Evolutionary conservation across 2,888 invertebrate species (phyloP).

Genomic region (Cotesia congregata): DNA sequence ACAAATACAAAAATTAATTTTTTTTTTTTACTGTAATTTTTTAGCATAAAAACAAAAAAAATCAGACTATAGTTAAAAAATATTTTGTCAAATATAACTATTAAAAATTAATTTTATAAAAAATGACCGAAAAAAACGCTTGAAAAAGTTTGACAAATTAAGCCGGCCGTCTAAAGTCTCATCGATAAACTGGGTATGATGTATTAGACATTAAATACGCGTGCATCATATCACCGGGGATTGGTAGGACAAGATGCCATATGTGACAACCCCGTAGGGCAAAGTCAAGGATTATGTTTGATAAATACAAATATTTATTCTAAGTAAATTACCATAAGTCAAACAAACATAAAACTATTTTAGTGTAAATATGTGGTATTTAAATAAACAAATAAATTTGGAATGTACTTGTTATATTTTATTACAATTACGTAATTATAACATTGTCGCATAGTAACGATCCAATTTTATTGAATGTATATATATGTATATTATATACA

Average conservation of each 20-base stretch:
- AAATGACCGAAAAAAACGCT: constrained; percentile 57
- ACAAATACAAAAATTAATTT: too few species aligned
- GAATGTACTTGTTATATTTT: constrained; percentile 6
- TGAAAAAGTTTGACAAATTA: constrained; percentile 67
- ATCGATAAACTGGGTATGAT: constrained; percentile 63
- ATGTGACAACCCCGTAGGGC: constrained; percentile 59
- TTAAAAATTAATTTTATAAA: too few species aligned
- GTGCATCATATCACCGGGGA: constrained; percentile 58
- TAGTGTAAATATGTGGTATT: constrained; percentile 42
- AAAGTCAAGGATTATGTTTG: constrained; percentile 68
- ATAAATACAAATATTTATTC: constrained; percentile 53
- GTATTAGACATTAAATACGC: constrained; percentile 60
- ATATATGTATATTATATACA: neutral
- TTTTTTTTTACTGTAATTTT: too few species aligned
- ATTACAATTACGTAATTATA: neutral
- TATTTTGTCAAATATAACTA: too few species aligned
- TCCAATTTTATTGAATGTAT: neutral
- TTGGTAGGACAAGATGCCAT: constrained; percentile 51
- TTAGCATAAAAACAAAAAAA: too few species aligned
- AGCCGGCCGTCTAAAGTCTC: constrained; percentile 66
- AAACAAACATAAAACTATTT: constrained; percentile 54
- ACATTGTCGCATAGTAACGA: constrained; percentile 45
- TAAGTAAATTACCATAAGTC: constrained; percentile 62
- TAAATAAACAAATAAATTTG: constrained; percentile 50
- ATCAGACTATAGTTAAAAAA: too few species aligned